Conservation (phyloP, 2,113 vertebrate genomes). For the Psammodynastes pulverulentus region DNA sequence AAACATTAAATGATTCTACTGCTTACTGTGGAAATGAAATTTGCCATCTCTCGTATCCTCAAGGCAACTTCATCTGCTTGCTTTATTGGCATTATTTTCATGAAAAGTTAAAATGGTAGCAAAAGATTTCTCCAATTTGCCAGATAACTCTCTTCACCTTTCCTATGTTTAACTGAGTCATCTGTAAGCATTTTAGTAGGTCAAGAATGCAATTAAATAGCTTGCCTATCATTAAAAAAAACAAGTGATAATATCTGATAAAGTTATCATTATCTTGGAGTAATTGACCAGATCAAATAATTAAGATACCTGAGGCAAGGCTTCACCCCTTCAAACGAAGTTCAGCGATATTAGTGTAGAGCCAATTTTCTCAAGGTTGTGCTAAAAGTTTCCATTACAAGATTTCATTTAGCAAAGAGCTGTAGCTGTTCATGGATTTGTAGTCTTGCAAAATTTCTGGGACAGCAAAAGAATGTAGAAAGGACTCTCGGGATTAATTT, state of each 20-base stretch:
- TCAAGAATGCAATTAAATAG: slow-evolving; percentile 68
- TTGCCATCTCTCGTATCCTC: neutral
- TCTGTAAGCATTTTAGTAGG: slow-evolving; percentile 68
- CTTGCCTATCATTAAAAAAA: slow-evolving; percentile 60
- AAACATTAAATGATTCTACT: neutral
- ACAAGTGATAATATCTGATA: slow-evolving; percentile 69
- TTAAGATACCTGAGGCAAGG: slow-evolving; percentile 70
- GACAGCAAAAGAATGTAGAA: neutral
- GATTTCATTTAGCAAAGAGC: slow-evolving; percentile 40
- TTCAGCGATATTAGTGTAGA: slow-evolving; percentile 59
- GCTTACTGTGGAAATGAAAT: neutral
- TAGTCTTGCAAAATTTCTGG: neutral
- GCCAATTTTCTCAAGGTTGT: slow-evolving; percentile 48
- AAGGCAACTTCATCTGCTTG: neutral
- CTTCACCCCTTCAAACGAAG: slow-evolving; percentile 62
- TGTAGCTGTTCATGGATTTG: slow-evolving; percentile 40
- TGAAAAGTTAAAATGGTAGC: slow-evolving; percentile 12
- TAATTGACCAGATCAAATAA: slow-evolving; percentile 74
- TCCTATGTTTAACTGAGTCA: slow-evolving; percentile 59
- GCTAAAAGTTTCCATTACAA: slow-evolving; percentile 57
- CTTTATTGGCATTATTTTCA: neutral
- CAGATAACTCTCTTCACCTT: neutral
- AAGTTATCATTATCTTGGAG: slow-evolving; percentile 70
- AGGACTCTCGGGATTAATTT: neutral
- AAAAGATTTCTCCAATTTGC: neutral